Evolutionary conservation across 2,888 invertebrate genomes (phyloP).

Genomic region (Nematopogon swammerdamellus): DNA sequence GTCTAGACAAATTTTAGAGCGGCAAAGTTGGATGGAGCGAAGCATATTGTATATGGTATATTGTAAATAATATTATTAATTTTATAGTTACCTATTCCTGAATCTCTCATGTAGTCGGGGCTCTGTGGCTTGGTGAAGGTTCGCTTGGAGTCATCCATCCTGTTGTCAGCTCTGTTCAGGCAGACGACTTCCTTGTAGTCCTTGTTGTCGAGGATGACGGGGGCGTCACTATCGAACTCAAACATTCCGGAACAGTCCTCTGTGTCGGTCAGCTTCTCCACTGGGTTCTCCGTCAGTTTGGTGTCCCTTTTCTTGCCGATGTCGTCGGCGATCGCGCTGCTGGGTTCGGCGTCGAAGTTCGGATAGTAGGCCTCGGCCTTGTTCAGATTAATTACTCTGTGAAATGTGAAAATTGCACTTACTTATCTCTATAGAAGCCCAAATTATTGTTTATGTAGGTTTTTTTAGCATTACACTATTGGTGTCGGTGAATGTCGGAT

Average conservation of each 20-base stretch:
- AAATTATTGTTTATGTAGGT: no score
- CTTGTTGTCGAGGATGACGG: slow-evolving; percentile 47
- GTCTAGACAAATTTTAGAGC: no score
- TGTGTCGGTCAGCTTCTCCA: slow-evolving; percentile 41
- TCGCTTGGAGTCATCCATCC: slow-evolving; percentile 44
- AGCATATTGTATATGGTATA: no score
- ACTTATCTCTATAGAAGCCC: no score
- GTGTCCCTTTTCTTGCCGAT: not conserved
- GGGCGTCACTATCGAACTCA: slow-evolving; percentile 58
- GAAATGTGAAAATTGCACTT: no score
- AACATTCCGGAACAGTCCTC: slow-evolving; percentile 50
- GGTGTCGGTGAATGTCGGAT: no score
- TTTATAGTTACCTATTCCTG: slow-evolving; percentile 56
- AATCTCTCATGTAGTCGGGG: slow-evolving; percentile 54
- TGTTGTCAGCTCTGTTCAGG: slow-evolving; percentile 34
- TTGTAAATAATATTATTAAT: no score
- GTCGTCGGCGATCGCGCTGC: not conserved
- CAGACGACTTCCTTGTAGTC: slow-evolving; percentile 46
- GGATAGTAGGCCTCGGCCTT: slow-evolving; percentile 40
- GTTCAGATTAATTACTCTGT: slow-evolving; percentile 51
- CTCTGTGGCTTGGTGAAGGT: slow-evolving; percentile 48
- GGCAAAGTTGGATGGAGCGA: no score
- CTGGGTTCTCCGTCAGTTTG: slow-evolving; percentile 30
- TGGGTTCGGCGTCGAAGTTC: slow-evolving; percentile 24
- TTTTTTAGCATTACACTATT: no score